Base-by-base conservation (phyloP, 2,113 vertebrate species). In the Columbina picui region DNA sequence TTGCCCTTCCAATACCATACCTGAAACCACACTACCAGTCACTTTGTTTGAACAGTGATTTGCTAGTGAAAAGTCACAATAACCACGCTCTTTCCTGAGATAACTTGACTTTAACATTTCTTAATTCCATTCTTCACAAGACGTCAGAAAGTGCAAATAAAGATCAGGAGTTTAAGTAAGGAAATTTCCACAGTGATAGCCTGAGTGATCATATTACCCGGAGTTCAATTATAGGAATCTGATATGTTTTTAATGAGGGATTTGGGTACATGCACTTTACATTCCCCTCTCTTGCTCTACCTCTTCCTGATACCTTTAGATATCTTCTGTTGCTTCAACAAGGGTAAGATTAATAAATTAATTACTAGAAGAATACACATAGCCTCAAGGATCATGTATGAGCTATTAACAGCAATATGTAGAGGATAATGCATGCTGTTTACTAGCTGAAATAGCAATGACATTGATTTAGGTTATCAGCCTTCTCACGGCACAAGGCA, bases 381-480 rank as follows among this genome's bases (percentile, higher is more conserved):
- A 70, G 52, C 73, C 70, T 70, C 20, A 30, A 81, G 73, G 65
- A 81, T 82, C 69, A 67, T 32, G 64, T 34, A 84, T 4, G 16
- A 84, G 75, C 55, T 63, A 64, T 94, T 93, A 87, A 34, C 16
- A 78, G 78, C 74, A 81, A 50, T 22, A n/a, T 53, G 17, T 25
- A 74, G 19, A 84, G 12, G 59, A 63, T 84, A 55, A 91, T 60
- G 56, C 77, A 84, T 47, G 26, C 39, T 82, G 49, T 93, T 93
- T 91, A 69, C 67, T 25, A 49, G 12, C 12, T 91, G 82, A 95
- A 94, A 91, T 39, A 76, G 27, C 43, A 69, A 20, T 94, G 84
- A 87, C 45, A 25, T 27, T 88, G 92, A 94, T 92, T 78, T 94
- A 94, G 60, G 43, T 69, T 68, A 91, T 84, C 87, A 87, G n/a